These are phyloP conservation scores for Acanthopleura granulata DNA, from an alignment of 2,888 invertebrate genomes.

Conservation along the genomic window DNA sequence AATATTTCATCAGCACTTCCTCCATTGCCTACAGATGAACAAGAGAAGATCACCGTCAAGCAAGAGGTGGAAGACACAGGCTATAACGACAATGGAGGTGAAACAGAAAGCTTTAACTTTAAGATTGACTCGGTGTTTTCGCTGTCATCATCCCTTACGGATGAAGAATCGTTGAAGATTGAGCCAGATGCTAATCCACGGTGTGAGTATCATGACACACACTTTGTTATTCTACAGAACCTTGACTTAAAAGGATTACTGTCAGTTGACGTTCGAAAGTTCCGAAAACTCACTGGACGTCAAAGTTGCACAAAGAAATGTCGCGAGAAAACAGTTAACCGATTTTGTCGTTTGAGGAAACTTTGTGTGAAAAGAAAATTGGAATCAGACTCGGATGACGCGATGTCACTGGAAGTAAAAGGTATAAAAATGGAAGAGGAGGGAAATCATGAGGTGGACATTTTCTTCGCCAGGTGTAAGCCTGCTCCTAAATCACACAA, in stretches of 20 bases:
- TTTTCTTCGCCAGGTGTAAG: background rate
- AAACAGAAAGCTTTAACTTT: background rate
- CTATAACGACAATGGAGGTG: no score
- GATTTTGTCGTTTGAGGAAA: background rate
- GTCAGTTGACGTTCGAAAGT: background rate
- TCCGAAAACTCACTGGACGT: background rate
- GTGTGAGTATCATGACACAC: background rate
- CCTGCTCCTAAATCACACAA: background rate
- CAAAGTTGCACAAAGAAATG: conserved; percentile 2
- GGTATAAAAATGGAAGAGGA: background rate
- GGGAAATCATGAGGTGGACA: background rate
- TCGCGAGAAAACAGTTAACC: background rate
- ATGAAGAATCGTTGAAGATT: background rate
- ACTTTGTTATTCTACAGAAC: background rate
- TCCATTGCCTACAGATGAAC: no score
- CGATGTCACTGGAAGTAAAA: background rate
- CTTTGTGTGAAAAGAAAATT: background rate
- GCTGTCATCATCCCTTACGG: background rate
- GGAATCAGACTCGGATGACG: background rate
- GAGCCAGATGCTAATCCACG: background rate
- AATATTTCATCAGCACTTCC: no score
- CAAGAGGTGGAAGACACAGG: no score
- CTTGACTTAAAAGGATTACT: background rate
- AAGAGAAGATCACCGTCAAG: no score
- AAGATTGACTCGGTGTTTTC: background rate